A percentile compares a stretch with the other conserved stretches of the same genome.
phyloP scores from a whole-genome alignment of 64 coral and sea anemone species.

The Actinia equina region DNA sequence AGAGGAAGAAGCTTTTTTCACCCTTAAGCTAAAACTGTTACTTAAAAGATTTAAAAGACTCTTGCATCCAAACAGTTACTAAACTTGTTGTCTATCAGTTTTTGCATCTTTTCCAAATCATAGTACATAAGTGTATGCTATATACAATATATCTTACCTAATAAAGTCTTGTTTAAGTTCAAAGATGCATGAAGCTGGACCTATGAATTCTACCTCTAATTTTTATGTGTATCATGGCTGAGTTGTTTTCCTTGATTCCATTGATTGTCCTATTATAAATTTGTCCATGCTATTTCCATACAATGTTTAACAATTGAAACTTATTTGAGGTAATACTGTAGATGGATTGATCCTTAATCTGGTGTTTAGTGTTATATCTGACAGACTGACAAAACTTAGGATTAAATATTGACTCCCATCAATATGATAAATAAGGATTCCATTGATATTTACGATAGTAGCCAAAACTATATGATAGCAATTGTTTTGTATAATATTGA shows the following conservation, averaged over 20 bases:
- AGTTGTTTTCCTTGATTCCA: background rate
- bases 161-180: background rate
- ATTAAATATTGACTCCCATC: background rate
- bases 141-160: background rate
- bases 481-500: background rate
- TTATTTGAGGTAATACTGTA: background rate
- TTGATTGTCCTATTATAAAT: background rate
- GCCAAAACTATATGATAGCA: background rate
- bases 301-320: background rate
- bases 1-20: background rate
- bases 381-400: background rate
- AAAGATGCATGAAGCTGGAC: background rate
- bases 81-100: background rate
- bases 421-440: background rate
- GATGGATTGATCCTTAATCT: background rate
- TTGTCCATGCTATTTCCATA: background rate
- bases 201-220: background rate
- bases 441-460: background rate
- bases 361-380: background rate
- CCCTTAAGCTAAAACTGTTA: background rate
- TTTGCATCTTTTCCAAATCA: background rate
- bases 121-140: too few relatives aligned
- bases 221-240: background rate
- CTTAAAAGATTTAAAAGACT: background rate
- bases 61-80: background rate